Percentiles rank a stretch among this genome's conserved stretches.
Conservation (phyloP, 2,113 vertebrate genomes). For the Tupaia chinensis region DNA sequence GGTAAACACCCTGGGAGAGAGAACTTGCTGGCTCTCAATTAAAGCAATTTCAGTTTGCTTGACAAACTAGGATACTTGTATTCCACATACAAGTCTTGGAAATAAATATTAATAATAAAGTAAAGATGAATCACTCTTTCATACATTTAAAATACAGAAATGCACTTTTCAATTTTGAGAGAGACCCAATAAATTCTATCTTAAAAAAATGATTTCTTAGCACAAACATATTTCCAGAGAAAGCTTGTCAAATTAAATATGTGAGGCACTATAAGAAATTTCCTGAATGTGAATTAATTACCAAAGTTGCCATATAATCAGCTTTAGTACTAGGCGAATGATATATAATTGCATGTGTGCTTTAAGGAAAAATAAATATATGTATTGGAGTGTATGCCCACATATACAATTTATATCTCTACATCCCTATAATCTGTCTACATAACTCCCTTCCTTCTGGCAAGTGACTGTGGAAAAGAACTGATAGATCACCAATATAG, state of each 20-base stretch:
- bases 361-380: not conserved
- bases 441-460: not conserved
- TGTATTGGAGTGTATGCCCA: not conserved
- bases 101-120: not conserved
- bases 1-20: not conserved
- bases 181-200: not conserved
- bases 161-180: not conserved
- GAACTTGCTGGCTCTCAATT: not conserved
- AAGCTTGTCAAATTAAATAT: not conserved
- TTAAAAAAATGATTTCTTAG: not conserved
- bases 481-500: not conserved
- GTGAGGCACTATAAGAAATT: not conserved
- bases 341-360: no score
- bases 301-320: not conserved
- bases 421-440: no score
- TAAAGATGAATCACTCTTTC: not conserved
- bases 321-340: not conserved
- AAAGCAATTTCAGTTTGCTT: slow-evolving; percentile 47
- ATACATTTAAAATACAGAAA: not conserved
- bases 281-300: not conserved
- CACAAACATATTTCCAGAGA: not conserved
- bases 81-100: not conserved
- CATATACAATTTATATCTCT: not conserved
- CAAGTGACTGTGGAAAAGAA: not conserved
- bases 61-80: not conserved